phyloP scores from a whole-genome alignment of 2,888 invertebrate species.

The Holacanthella duospinosa region DNA sequence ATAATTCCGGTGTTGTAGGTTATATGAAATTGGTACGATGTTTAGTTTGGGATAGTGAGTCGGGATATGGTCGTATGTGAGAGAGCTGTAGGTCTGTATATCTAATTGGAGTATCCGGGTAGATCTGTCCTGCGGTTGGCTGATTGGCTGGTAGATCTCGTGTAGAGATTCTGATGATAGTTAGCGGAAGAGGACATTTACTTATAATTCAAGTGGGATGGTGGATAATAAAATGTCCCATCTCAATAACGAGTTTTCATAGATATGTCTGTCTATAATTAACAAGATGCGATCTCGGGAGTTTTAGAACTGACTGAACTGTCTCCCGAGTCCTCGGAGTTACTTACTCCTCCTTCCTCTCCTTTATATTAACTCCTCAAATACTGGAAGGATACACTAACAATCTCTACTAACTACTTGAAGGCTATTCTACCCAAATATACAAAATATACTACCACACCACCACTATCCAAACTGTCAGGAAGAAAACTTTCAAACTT shows the following conservation, averaged over 20 bases:
- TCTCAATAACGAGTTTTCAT: conserved; percentile 32
- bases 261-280: conserved; percentile 32
- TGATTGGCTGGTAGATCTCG: too few relatives aligned
- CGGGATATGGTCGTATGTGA: too few relatives aligned
- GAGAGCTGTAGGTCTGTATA: too few relatives aligned
- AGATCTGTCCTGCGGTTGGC: too few relatives aligned
- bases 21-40: too few relatives aligned
- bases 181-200: conserved; percentile 3
- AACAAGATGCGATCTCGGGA: conserved; percentile 27
- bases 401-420: not conserved
- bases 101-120: too few relatives aligned
- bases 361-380: conserved; percentile 9
- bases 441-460: too few relatives aligned
- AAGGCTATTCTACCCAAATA: not conserved
- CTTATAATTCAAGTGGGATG: conserved; percentile 29
- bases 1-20: too few relatives aligned
- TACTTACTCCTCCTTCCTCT: too few relatives aligned
- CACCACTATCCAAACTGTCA: too few relatives aligned
- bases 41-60: too few relatives aligned
- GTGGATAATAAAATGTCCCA: conserved; percentile 29
- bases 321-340: too few relatives aligned
- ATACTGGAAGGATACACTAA: not conserved
- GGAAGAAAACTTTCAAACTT: conserved; percentile 22
- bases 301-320: conserved; percentile 5
- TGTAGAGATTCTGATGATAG: not conserved